These are phyloP conservation scores for Anarsia innoxiella DNA, from an alignment of 2,888 invertebrate genomes.

Conservation along the genomic window DNA sequence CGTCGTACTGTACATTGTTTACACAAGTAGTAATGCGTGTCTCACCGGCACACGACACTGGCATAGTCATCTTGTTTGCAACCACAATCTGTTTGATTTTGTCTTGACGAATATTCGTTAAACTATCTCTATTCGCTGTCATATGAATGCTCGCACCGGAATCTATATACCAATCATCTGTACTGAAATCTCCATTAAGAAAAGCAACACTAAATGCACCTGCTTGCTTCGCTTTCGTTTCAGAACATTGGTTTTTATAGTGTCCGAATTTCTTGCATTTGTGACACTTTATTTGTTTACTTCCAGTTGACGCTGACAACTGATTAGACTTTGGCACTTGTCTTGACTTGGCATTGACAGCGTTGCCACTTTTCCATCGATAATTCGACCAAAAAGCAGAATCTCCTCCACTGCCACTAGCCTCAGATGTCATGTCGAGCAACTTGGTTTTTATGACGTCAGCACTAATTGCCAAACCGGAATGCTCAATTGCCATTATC, in stretches of 20 bases:
- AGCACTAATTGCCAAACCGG: constrained; percentile 2
- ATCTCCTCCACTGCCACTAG: background rate
- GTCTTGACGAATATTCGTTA: background rate
- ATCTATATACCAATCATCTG: constrained; percentile 17
- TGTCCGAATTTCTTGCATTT: constrained; percentile 16
- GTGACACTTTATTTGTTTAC: constrained; percentile 12
- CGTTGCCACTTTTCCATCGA: background rate
- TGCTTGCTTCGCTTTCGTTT: background rate
- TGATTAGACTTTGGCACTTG: background rate
- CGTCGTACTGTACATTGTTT: constrained; percentile 1
- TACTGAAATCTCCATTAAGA: constrained; percentile 12
- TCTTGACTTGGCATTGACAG: background rate
- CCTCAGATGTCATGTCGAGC: background rate
- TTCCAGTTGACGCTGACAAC: background rate
- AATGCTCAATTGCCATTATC: constrained; percentile 9
- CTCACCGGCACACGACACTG: constrained; percentile 13
- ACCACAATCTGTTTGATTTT: constrained; percentile 8
- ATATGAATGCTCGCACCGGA: constrained; percentile 8
- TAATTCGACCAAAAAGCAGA: background rate
- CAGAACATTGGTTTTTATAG: constrained; percentile 8
- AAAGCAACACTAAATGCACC: constrained; percentile 22
- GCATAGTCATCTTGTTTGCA: constrained; percentile 8
- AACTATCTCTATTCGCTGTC: background rate
- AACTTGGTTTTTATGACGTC: constrained; percentile 7
- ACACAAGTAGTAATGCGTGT: background rate